Conservation (phyloP, 2,888 invertebrate species). For the Andricus quercusramuli region DNA sequence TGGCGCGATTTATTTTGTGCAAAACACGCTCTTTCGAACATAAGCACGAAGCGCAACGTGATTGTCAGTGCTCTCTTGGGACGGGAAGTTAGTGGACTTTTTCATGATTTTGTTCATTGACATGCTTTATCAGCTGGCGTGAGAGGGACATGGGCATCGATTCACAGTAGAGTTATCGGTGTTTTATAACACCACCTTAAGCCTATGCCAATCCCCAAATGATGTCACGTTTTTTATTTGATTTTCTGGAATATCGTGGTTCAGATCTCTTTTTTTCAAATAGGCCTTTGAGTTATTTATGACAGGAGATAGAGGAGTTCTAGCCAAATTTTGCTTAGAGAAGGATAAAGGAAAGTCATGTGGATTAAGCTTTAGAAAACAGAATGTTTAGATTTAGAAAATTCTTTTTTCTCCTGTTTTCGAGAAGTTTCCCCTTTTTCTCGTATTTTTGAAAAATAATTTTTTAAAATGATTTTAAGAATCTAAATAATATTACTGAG, state of each 20-base stretch:
- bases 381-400: no score
- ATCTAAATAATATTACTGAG: no score
- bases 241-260: neutral
- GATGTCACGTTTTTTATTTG: neutral
- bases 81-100: conserved; percentile 32
- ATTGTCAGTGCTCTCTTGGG: conserved; percentile 19
- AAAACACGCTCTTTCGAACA: conserved; percentile 13
- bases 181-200: neutral
- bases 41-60: neutral
- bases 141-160: conserved; percentile 16
- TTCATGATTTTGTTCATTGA: conserved; percentile 35
- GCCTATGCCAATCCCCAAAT: neutral
- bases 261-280: neutral
- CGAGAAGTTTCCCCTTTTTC: no score
- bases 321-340: no score
- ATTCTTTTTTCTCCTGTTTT: no score
- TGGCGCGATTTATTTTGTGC: conserved; percentile 22
- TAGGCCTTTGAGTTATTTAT: neutral
- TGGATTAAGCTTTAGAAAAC: no score
- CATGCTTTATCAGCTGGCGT: conserved; percentile 23
- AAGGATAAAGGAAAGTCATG: no score
- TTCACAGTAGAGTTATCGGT: conserved; percentile 3
- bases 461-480: no score
- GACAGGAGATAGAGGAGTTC: no score
- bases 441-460: no score